Percentiles rank a stretch among this genome's conserved stretches.
These are phyloP conservation scores for Cheilinus undulatus DNA, from an alignment of 2,113 vertebrate genomes.

Conservation along the genomic window DNA sequence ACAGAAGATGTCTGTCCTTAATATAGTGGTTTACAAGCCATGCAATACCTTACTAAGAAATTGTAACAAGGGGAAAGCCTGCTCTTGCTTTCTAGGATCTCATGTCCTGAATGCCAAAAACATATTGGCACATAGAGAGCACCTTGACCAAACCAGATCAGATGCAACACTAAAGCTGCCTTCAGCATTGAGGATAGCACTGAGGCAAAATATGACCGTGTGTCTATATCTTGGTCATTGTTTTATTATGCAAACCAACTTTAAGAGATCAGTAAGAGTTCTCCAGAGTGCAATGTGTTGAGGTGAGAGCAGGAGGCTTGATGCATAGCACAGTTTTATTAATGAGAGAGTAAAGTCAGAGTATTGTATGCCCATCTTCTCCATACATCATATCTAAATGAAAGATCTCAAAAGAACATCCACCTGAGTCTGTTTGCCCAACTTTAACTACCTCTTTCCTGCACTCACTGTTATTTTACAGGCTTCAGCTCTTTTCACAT, in stretches of 20 bases:
- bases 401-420: slow-evolving; percentile 20
- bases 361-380: background rate
- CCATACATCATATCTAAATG: background rate
- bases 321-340: background rate
- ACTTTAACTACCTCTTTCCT: background rate
- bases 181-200: background rate
- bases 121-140: slow-evolving; percentile 31
- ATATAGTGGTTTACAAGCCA: background rate
- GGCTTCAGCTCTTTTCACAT: background rate
- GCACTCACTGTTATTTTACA: background rate
- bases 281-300: slow-evolving; percentile 6
- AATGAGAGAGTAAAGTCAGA: background rate
- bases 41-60: slow-evolving; percentile 8
- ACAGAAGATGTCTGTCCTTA: background rate
- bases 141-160: slow-evolving; percentile 30
- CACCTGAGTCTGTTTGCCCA: slow-evolving; percentile 41
- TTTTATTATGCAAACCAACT: slow-evolving; percentile 5
- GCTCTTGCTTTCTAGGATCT: slow-evolving; percentile 42
- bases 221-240: background rate
- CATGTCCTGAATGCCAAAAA: slow-evolving; percentile 47
- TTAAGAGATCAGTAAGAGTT: background rate
- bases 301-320: slow-evolving; percentile 13
- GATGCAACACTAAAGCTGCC: slow-evolving; percentile 18
- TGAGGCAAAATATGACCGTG: slow-evolving; percentile 12
- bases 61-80: slow-evolving; percentile 4